Evolutionary conservation across 2,888 invertebrate genomes (phyloP).

Genomic region (Eupelmus urozonus): DNA sequence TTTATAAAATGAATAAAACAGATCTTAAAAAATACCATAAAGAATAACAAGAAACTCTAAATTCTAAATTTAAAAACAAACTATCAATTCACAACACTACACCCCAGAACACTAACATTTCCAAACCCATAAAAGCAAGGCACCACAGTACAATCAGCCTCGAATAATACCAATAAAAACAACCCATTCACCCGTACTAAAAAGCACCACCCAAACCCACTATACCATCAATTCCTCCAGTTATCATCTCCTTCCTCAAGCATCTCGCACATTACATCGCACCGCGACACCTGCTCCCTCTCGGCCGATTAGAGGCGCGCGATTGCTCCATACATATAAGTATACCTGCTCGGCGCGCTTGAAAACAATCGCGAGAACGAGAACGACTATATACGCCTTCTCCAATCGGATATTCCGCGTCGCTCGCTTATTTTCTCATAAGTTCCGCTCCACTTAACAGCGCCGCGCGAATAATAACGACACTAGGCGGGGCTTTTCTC

Average conservation of each 20-base stretch:
- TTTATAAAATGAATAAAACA: no score
- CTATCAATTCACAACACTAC: no score
- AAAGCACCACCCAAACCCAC: background rate
- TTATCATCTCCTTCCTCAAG: background rate
- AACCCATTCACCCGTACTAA: background rate
- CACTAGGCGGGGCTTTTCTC: conserved; percentile 30
- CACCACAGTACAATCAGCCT: no score
- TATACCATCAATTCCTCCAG: background rate
- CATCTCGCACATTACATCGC: background rate
- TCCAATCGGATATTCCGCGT: background rate
- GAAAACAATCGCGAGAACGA: conserved; percentile 20
- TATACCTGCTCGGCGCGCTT: background rate
- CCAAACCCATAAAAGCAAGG: no score
- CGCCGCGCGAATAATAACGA: conserved; percentile 29
- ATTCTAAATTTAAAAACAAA: no score
- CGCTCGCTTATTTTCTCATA: conserved; percentile 41
- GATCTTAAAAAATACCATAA: no score
- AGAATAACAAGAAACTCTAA: no score
- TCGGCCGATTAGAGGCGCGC: conserved; percentile 9
- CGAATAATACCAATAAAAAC: background rate
- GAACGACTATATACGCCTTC: background rate
- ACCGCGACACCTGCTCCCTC: conserved; percentile 26
- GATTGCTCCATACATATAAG: background rate
- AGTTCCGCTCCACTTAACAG: conserved; percentile 47
- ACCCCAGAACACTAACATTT: no score